phyloP scores from a whole-genome alignment of 2,797 vertebrate species.

The Acanthurus tractus region DNA sequence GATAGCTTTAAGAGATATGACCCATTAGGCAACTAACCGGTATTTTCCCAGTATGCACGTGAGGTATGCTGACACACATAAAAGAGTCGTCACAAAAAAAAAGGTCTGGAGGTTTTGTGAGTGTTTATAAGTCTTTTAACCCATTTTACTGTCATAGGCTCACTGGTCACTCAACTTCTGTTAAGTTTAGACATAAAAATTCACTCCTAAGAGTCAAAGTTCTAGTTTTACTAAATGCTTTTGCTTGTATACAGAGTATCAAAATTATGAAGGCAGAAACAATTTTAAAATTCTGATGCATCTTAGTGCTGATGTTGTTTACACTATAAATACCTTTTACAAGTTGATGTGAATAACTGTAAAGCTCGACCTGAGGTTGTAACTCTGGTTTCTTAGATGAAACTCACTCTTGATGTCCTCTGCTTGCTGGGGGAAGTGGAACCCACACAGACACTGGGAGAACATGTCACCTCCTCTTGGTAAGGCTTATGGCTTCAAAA shows the following conservation, averaged over 20 bases:
- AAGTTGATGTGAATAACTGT: not conserved
- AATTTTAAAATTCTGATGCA: not conserved
- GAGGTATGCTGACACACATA: not conserved
- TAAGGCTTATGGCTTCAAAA: no score
- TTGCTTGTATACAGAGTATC: not conserved
- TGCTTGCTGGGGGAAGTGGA: no score
- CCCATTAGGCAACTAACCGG: conserved; percentile 34
- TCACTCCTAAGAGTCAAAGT: not conserved
- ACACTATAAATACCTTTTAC: not conserved
- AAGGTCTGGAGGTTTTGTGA: no score
- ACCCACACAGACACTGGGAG: no score
- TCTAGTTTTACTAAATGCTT: not conserved
- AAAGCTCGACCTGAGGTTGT: not conserved
- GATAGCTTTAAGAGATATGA: conserved; percentile 24
- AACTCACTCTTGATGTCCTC: no score
- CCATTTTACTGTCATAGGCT: not conserved
- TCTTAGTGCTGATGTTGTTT: not conserved
- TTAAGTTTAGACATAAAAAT: not conserved
- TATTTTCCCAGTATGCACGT: conserved; percentile 26
- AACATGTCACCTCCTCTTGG: no score
- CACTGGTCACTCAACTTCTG: not conserved
- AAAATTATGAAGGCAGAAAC: not conserved
- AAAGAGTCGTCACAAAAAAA: not conserved
- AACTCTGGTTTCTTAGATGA: not conserved
- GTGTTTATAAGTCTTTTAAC: not conserved